Conservation (phyloP, 2,113 vertebrate genomes). For the Hippocampus mohnikei region DNA sequence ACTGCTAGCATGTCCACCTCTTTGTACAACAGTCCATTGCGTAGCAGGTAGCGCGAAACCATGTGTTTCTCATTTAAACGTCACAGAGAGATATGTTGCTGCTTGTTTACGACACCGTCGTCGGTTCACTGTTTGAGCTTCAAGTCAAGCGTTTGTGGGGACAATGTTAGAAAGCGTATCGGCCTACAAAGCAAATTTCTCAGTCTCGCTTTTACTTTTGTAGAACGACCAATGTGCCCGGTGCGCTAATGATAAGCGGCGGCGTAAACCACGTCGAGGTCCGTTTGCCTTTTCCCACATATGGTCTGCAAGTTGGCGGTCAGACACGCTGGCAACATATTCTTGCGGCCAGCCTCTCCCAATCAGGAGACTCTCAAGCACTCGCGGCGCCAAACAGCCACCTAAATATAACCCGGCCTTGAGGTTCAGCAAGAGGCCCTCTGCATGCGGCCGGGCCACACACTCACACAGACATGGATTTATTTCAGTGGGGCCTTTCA, state of each 20-base stretch:
- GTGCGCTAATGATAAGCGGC: conserved; percentile 54
- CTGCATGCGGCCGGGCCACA: conserved; percentile 47
- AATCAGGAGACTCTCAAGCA: conserved; percentile 49
- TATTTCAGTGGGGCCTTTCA: conserved; percentile 6
- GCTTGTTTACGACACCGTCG: not conserved
- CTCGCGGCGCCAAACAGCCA: conserved; percentile 34
- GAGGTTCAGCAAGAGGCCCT: conserved; percentile 48
- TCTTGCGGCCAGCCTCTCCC: conserved; percentile 63
- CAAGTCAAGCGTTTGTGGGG: not conserved
- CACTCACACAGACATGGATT: conserved; percentile 11
- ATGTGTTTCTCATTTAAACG: conserved; percentile 1
- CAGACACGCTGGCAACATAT: conserved; percentile 64
- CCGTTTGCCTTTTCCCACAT: conserved; percentile 56
- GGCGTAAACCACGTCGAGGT: conserved; percentile 50
- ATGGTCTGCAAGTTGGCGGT: conserved; percentile 57
- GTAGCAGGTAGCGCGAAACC: not conserved
- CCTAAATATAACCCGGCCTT: conserved; percentile 61
- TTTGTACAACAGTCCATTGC: not conserved
- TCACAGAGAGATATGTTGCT: not conserved
- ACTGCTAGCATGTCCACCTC: not conserved
- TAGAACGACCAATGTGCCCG: conserved; percentile 27
- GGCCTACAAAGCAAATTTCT: not conserved
- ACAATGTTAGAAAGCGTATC: not conserved
- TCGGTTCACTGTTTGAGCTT: not conserved
- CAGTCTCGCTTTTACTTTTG: not conserved